Evolutionary conservation across 2,888 invertebrate species (phyloP).

Genomic region (Chrysolina haemoptera): DNA sequence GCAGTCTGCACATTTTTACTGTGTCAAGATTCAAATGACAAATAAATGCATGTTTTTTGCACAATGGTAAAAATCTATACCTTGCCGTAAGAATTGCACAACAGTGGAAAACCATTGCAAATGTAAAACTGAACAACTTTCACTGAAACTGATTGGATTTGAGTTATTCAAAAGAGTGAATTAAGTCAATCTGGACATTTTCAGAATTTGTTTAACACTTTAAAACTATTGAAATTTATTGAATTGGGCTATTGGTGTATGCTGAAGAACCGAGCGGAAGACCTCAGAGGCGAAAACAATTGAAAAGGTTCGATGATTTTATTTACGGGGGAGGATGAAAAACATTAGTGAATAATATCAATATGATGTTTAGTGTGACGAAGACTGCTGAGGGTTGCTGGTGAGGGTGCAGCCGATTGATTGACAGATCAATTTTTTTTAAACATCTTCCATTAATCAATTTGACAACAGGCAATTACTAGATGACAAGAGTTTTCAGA

Average conservation of each 20-base stretch:
- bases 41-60: constrained; percentile 26
- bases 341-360: not conserved
- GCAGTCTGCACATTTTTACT: not conserved
- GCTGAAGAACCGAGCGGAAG: not conserved
- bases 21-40: constrained; percentile 8
- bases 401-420: too few relatives aligned
- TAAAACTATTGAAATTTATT: too few relatives aligned
- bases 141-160: constrained; percentile 25
- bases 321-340: not conserved
- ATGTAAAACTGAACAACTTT: constrained; percentile 34
- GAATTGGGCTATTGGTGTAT: not conserved
- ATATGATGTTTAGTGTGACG: not conserved
- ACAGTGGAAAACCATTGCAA: constrained; percentile 27
- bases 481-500: too few relatives aligned
- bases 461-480: too few relatives aligned
- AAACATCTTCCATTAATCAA: too few relatives aligned
- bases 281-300: not conserved
- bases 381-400: too few relatives aligned
- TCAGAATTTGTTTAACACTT: not conserved
- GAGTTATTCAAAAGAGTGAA: constrained; percentile 1
- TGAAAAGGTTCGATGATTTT: not conserved
- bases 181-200: not conserved
- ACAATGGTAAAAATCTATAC: constrained; percentile 25
- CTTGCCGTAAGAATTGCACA: constrained; percentile 25
- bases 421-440: too few relatives aligned